phyloP scores from a whole-genome alignment of 2,888 invertebrate genomes.

The Amphimallon solstitiale region DNA sequence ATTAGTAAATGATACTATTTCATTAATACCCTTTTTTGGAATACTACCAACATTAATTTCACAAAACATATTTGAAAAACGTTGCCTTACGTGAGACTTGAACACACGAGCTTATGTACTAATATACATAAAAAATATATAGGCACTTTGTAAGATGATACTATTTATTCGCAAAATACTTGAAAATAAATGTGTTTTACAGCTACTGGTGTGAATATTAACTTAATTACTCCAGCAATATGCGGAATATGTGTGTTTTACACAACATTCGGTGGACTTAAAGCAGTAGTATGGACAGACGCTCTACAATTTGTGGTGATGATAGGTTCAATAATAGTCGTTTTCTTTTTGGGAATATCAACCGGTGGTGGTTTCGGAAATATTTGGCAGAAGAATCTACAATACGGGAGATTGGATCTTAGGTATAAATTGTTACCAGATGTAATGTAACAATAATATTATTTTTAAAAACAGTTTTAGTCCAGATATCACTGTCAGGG shows the following conservation, averaged over 20 bases:
- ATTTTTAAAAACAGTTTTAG: constrained; percentile 64
- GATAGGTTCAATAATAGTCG: constrained; percentile 65
- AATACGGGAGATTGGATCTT: constrained; percentile 68
- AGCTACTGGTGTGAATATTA: constrained; percentile 48
- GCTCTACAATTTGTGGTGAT: constrained; percentile 70
- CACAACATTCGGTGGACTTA: constrained; percentile 74
- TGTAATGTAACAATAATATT: background rate
- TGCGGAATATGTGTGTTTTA: constrained; percentile 79
- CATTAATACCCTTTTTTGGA: too few species aligned
- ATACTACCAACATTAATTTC: too few species aligned
- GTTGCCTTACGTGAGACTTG: too few species aligned
- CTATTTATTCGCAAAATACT: too few species aligned
- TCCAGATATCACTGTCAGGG: constrained; percentile 69
- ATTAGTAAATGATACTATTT: too few species aligned
- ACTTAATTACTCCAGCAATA: constrained; percentile 72
- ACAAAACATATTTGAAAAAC: too few species aligned
- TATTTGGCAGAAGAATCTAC: constrained; percentile 55
- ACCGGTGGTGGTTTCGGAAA: constrained; percentile 13
- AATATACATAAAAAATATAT: too few species aligned
- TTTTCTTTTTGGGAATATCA: constrained; percentile 68
- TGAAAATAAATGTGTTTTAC: background rate
- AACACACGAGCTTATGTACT: too few species aligned
- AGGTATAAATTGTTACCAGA: constrained; percentile 63
- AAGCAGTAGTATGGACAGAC: constrained; percentile 74
- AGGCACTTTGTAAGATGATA: too few species aligned